Percentiles rank a stretch among this genome's conserved stretches.
Conservation (phyloP, 2,797 vertebrate species). For the Paratrypauchen microcephalus region DNA sequence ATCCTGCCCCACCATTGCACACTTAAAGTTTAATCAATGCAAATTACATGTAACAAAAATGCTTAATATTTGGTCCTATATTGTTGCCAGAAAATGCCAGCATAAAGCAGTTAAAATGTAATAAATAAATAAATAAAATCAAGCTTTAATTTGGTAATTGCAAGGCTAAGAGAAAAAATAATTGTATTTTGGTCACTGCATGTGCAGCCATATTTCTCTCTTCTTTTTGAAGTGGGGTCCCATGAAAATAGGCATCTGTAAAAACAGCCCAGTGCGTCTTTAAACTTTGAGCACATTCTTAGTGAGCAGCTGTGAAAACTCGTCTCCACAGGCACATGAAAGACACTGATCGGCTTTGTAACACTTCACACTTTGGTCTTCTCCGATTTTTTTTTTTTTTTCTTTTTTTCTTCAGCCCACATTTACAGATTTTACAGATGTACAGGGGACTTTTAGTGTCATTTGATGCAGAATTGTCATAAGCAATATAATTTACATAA, state of each 20-base stretch:
- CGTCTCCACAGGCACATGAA: constrained; percentile 72
- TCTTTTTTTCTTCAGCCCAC: constrained; percentile 6
- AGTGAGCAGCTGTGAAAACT: constrained; percentile 90
- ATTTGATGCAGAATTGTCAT: not conserved
- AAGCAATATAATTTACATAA: not conserved
- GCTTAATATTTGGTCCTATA: constrained; percentile 55
- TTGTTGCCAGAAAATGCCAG: constrained; percentile 24
- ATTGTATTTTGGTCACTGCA: constrained; percentile 62
- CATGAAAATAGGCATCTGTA: constrained; percentile 85
- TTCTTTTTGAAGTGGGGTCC: constrained; percentile 86
- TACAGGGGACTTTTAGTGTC: constrained; percentile 28
- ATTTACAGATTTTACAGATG: not conserved
- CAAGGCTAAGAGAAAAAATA: not conserved
- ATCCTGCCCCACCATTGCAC: constrained; percentile 57
- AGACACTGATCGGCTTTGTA: constrained; percentile 61
- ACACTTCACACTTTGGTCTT: constrained; percentile 45
- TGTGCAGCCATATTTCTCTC: constrained; percentile 68
- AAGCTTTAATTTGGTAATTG: constrained; percentile 17
- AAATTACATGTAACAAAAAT: constrained; percentile 68
- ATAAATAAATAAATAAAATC: constrained; percentile 10
- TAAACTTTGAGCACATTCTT: constrained; percentile 89
- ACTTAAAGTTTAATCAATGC: constrained; percentile 79
- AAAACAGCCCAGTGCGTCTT: constrained; percentile 91
- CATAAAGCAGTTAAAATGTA: constrained; percentile 15
- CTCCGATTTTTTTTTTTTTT: not conserved